Conservation (phyloP, 2,797 vertebrate genomes). For the Varecia variegata region DNA sequence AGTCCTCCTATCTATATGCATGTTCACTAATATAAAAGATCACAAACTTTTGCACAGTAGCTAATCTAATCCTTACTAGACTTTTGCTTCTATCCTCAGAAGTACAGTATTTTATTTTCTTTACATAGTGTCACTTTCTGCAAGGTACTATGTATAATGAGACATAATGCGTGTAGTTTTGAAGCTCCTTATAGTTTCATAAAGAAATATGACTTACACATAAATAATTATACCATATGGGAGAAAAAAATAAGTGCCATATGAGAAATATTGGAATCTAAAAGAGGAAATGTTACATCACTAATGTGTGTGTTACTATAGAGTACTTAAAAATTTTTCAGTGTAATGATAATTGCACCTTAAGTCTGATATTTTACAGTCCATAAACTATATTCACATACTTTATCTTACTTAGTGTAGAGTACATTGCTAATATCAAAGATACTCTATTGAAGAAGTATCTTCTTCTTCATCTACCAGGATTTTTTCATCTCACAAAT, state of each 20-base stretch:
- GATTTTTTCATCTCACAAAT: constrained; percentile 9
- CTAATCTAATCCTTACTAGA: neutral
- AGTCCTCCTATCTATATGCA: neutral
- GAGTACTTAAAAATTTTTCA: neutral
- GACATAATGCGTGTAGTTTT: neutral
- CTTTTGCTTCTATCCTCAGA: neutral
- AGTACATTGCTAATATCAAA: neutral
- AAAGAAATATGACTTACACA: neutral
- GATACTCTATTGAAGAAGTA: constrained; percentile 2
- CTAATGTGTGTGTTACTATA: neutral
- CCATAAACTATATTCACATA: neutral
- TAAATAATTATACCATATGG: neutral
- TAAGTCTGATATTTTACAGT: neutral
- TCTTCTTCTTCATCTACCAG: neutral
- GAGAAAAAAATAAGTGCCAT: neutral
- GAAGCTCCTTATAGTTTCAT: neutral
- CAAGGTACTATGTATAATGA: neutral
- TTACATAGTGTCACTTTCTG: neutral
- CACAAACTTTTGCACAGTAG: neutral
- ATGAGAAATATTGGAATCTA: neutral
- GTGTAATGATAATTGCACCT: neutral
- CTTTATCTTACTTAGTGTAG: neutral
- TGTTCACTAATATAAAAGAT: neutral
- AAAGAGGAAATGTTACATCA: neutral
- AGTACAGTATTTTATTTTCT: neutral